A percentile compares a stretch with the other conserved stretches of the same genome.
phyloP scores from a whole-genome alignment of 2,797 vertebrate genomes.

The Chloroceryle inda region DNA sequence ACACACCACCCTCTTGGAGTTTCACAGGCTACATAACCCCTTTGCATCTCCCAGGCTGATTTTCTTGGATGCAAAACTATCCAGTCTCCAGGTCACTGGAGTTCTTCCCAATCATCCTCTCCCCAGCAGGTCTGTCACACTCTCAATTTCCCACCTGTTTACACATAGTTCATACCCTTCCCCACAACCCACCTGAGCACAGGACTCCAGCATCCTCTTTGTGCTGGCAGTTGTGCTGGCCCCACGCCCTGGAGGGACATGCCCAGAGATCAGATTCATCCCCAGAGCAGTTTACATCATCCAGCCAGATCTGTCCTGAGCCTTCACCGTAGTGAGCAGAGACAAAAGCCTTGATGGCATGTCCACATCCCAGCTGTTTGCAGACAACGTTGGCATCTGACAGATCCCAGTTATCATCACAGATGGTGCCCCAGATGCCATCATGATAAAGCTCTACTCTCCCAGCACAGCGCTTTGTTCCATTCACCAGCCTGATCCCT shows the following conservation, averaged over 20 bases:
- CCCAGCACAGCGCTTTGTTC: conserved; percentile 56
- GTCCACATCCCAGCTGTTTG: conserved; percentile 73
- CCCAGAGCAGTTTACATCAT: conserved; percentile 55
- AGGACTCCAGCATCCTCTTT: conserved; percentile 76
- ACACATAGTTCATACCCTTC: background rate
- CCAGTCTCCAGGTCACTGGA: background rate
- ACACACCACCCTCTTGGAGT: background rate
- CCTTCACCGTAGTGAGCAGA: conserved; percentile 56
- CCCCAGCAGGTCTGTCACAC: background rate
- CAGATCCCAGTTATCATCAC: conserved; percentile 75
- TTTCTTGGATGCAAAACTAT: background rate
- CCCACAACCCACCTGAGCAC: conserved; percentile 70
- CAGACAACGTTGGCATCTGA: conserved; percentile 69
- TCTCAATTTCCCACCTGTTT: background rate
- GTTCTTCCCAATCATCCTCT: background rate
- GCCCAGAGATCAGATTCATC: conserved; percentile 65
- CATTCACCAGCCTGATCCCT: conserved; percentile 63
- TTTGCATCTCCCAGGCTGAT: background rate
- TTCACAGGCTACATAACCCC: background rate
- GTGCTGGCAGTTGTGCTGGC: conserved; percentile 66
- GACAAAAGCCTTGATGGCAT: background rate
- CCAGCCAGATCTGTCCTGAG: conserved; percentile 71
- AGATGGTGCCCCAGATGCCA: conserved; percentile 75
- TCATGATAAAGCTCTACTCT: conserved; percentile 72
- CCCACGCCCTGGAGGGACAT: conserved; percentile 50